These are phyloP conservation scores for Cylindroiulus punctatus DNA, from an alignment of 2,888 invertebrate species.

Conservation along the genomic window DNA sequence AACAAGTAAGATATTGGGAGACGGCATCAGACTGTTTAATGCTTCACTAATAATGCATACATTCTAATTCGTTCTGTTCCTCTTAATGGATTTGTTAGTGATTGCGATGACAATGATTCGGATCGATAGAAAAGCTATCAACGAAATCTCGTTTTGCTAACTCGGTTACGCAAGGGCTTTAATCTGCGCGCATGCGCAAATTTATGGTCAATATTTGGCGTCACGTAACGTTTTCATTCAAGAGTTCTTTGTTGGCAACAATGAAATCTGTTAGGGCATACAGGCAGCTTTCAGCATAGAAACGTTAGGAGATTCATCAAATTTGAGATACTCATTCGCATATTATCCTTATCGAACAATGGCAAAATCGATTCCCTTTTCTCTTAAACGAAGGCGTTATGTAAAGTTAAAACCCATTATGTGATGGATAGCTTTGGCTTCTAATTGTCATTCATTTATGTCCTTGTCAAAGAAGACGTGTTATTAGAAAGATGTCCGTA, in stretches of 20 bases:
- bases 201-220: conserved; percentile 40
- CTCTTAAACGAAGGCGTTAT: neutral
- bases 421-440: neutral
- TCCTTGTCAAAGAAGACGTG: neutral
- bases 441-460: conserved; percentile 3
- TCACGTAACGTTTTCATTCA: neutral
- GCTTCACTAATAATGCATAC: conserved; percentile 16
- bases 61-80: neutral
- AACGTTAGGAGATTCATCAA: conserved; percentile 37
- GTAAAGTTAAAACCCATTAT: neutral
- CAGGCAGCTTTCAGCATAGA: neutral
- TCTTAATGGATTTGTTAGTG: neutral
- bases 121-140: conserved; percentile 43
- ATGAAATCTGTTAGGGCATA: conserved; percentile 25
- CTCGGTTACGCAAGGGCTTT: neutral
- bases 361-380: neutral
- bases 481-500: neutral
- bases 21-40: too few relatives aligned
- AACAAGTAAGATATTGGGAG: too few relatives aligned
- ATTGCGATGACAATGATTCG: conserved; percentile 21
- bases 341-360: conserved; percentile 31
- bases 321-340: neutral
- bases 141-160: conserved; percentile 35
- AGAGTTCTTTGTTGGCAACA: neutral
- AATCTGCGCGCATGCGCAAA: neutral